A percentile compares a stretch with the other conserved stretches of the same genome.
These are phyloP conservation scores for Nansenia antarctica DNA, from an alignment of 2,113 vertebrate genomes.

Conservation along the genomic window DNA sequence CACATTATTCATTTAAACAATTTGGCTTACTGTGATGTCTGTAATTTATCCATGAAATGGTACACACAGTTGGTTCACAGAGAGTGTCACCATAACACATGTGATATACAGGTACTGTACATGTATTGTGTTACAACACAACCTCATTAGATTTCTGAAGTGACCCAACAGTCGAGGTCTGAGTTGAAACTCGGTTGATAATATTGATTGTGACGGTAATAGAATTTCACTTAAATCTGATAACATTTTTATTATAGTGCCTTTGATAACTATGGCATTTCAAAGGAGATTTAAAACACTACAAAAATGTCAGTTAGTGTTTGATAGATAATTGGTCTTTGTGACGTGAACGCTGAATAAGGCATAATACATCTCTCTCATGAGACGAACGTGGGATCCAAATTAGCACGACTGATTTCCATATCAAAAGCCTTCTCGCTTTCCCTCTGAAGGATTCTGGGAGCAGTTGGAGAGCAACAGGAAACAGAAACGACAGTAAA, in stretches of 20 bases:
- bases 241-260: neutral
- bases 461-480: neutral
- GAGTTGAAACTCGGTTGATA: neutral
- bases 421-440: constrained; percentile 49
- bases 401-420: constrained; percentile 57
- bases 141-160: neutral
- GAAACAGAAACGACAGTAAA: neutral
- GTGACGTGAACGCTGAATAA: constrained; percentile 47
- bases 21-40: too few relatives aligned
- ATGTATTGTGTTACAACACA: too few relatives aligned
- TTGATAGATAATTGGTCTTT: constrained; percentile 54
- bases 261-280: constrained; percentile 40
- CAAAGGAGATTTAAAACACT: constrained; percentile 56
- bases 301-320: constrained; percentile 45
- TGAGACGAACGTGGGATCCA: constrained; percentile 29
- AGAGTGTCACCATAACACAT: too few relatives aligned
- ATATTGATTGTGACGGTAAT: neutral
- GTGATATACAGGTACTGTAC: too few relatives aligned
- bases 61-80: too few relatives aligned
- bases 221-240: constrained; percentile 13
- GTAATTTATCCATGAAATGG: too few relatives aligned
- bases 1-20: too few relatives aligned
- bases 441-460: constrained; percentile 21
- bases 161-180: neutral
- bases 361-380: constrained; percentile 30